Percentiles rank a stretch among this genome's conserved stretches.
Conservation (phyloP, 37 sponge, comb jelly and placozoan genomes). For the Agelas oroides region DNA sequence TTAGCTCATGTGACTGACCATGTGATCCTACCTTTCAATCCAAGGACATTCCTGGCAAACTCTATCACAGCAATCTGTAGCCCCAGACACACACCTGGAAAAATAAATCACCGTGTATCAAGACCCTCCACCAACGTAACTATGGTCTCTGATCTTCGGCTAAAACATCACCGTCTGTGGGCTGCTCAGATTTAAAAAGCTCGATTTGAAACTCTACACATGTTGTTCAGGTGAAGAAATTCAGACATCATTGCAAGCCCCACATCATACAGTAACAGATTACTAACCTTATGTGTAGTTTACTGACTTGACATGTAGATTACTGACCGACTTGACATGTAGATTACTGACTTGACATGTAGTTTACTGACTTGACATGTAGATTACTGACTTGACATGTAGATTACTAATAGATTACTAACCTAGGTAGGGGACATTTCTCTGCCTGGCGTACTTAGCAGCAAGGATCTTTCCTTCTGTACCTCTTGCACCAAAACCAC, state of each 20-base stretch:
- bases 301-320: too few species aligned
- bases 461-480: constrained; percentile 92
- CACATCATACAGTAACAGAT: too few species aligned
- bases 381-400: too few species aligned
- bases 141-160: too few species aligned
- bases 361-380: too few species aligned
- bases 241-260: constrained; percentile 45
- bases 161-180: neutral
- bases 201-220: neutral
- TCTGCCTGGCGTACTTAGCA: constrained; percentile 39
- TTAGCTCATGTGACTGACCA: neutral
- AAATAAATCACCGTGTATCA: too few species aligned
- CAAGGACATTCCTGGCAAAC: constrained; percentile 90
- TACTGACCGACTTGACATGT: too few species aligned
- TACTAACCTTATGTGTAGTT: too few species aligned
- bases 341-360: too few species aligned
- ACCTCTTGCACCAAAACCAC: constrained; percentile 92
- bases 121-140: too few species aligned
- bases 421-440: neutral
- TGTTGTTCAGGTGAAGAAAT: constrained; percentile 43
- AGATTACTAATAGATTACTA: neutral
- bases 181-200: constrained; percentile 12
- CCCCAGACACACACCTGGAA: constrained; percentile 93
- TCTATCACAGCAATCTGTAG: constrained; percentile 96
- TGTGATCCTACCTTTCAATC: constrained; percentile 57